A percentile compares a stretch with the other conserved stretches of the same genome.
These are phyloP conservation scores for Oceanodroma leucorhoa DNA, from an alignment of 2,797 vertebrate species.

Conservation along the genomic window DNA sequence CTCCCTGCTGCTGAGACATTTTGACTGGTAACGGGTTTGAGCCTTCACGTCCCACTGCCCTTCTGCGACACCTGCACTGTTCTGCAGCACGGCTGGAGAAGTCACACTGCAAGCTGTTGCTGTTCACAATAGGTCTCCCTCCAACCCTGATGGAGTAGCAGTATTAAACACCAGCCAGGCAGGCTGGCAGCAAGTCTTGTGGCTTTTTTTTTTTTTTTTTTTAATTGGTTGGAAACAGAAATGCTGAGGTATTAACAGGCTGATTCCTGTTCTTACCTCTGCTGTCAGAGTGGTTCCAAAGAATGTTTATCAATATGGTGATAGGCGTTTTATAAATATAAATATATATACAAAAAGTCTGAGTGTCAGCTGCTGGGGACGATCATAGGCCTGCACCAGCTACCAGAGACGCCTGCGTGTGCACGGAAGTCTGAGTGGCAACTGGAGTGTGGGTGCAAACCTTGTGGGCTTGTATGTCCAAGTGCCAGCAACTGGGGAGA, in stretches of 20 bases:
- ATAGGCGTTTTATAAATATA: constrained; percentile 29
- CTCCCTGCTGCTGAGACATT: constrained; percentile 19
- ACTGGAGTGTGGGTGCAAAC: not conserved
- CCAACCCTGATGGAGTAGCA: not conserved
- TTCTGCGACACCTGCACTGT: no score
- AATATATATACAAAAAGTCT: not conserved
- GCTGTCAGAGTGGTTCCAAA: constrained; percentile 16
- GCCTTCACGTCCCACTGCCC: no score
- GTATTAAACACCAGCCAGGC: no score
- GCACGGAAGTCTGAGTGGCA: not conserved
- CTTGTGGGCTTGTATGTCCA: not conserved
- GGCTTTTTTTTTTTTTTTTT: no score
- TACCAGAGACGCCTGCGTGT: accelerated
- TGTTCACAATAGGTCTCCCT: not conserved
- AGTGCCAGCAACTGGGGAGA: not conserved
- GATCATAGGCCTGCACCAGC: not conserved
- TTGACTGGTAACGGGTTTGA: not conserved
- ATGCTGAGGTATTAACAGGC: no score
- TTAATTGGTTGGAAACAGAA: no score
- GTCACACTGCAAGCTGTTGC: not conserved
- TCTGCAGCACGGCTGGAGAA: no score
- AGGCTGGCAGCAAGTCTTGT: no score
- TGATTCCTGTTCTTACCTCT: constrained; percentile 16
- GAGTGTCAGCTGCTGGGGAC: not conserved
- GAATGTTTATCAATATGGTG: constrained; percentile 33